Conservation (phyloP, 2,888 invertebrate species). For the Macrosiphum euphorbiae region DNA sequence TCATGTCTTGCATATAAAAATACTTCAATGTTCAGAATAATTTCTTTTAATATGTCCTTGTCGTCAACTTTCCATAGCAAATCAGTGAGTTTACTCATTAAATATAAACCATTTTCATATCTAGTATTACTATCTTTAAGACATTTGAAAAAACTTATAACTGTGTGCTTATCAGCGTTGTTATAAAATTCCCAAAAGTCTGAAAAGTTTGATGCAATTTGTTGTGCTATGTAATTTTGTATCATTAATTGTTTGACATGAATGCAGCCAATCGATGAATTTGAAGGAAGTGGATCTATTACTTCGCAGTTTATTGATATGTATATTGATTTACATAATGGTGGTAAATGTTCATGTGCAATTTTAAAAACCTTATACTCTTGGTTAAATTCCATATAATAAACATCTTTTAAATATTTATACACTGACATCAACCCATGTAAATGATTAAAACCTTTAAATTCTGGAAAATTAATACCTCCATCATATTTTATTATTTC, state of each 20-base stretch:
- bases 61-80: constrained; percentile 33
- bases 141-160: constrained; percentile 48
- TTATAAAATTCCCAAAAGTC: constrained; percentile 1
- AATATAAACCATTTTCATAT: neutral
- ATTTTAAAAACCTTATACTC: constrained; percentile 20
- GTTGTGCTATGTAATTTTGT: constrained; percentile 43
- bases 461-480: constrained; percentile 6
- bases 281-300: constrained; percentile 41
- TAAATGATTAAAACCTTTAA: constrained; percentile 50
- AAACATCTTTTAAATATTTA: constrained; percentile 52
- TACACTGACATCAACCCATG: constrained; percentile 47
- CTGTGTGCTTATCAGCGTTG: neutral
- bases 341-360: constrained; percentile 37
- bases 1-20: neutral
- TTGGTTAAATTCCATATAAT: constrained; percentile 54
- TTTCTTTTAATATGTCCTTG: constrained; percentile 46
- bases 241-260: constrained; percentile 53
- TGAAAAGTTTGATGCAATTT: neutral
- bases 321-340: constrained; percentile 60
- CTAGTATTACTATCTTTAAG: constrained; percentile 25
- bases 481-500: constrained; percentile 26
- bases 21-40: constrained; percentile 49
- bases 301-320: constrained; percentile 46
- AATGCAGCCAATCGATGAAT: constrained; percentile 22
- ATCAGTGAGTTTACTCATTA: neutral